A percentile compares a stretch with the other conserved stretches of the same genome.
Evolutionary conservation across 2,888 invertebrate species (phyloP).

Genomic region (Opisthograptis luteolata): DNA sequence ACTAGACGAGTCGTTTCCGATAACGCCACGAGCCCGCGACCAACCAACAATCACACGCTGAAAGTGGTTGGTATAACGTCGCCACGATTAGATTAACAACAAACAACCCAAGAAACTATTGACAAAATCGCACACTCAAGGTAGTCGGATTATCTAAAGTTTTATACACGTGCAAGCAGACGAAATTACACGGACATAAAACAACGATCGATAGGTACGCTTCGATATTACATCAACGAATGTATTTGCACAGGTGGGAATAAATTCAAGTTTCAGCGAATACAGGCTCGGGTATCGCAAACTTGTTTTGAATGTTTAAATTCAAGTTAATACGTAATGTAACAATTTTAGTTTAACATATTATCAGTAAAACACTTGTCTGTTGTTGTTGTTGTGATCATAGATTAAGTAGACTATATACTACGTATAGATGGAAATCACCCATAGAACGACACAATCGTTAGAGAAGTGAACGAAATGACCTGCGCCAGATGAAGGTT

Average conservation of each 20-base stretch:
- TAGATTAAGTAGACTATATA: no score
- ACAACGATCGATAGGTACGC: slow-evolving; percentile 21
- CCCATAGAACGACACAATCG: no score
- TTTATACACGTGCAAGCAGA: slow-evolving; percentile 40
- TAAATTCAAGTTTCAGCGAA: slow-evolving; percentile 19
- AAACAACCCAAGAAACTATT: slow-evolving; percentile 24
- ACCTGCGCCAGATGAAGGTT: no score
- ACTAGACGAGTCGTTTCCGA: slow-evolving; percentile 60
- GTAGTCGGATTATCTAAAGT: slow-evolving; percentile 53
- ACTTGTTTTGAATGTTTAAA: slow-evolving; percentile 3
- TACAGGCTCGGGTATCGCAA: not conserved
- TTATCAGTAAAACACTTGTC: no score
- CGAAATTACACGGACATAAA: slow-evolving; percentile 4
- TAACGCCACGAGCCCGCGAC: no score
- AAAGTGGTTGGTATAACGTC: slow-evolving; percentile 41
- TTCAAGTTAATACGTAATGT: no score
- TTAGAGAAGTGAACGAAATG: no score
- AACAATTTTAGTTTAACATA: no score
- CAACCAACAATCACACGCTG: slow-evolving; percentile 42
- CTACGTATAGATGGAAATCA: no score
- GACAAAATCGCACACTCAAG: slow-evolving; percentile 43
- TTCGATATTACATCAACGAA: slow-evolving; percentile 12
- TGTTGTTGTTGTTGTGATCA: no score
- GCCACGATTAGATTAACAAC: slow-evolving; percentile 48
- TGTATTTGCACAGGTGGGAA: slow-evolving; percentile 23